Base-by-base conservation (phyloP, 2,113 vertebrate genomes). In the Chlorocebus sabaeus region DNA sequence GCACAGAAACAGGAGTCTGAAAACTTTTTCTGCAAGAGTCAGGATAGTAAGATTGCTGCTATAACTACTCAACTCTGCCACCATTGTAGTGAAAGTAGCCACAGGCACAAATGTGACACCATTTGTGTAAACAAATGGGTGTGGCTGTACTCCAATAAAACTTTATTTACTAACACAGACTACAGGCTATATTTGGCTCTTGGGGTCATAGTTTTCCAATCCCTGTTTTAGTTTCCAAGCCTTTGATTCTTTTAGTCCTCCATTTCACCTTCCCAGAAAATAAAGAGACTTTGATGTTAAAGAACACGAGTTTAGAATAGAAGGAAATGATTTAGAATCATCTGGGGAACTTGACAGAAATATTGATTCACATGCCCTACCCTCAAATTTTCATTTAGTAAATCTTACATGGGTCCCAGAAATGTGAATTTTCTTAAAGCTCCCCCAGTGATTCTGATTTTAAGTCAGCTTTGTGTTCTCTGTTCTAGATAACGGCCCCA, bases 241-340 rank as follows among this genome's bases (percentile, higher is more conserved):
- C 35, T 93, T 61, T 16, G 22, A 59, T 73, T 68, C 16, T 89
- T 93, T 89, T 89, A 78, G 92, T 83, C 84, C 96, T 95, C 72
- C 35, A 80, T 96, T 20, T 95, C 87, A 76, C 35, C 70, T 90
- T 35, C 50, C 35, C 86, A 92, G 86, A 90, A 97, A 96, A 83
- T 30, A 57, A 79, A 90, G 22, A 79, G 27, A 80, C 89, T 95
- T 89, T 55, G 48, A 72, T 59, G n/a, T 45, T 73, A 9, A 89
- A 14, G 12, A 59, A 3, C 3, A 81, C 35, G 23, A 76, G 23
- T 82, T 94, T 79, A 93, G 75, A 78, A 61, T 25, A 73, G n/a
- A 96, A 92, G 52, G 16, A 61, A 89, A 93, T 81, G 12, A 59
- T 83, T 78, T 85, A 89, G 93, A 97, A 93, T 88, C 59, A 95